Evolutionary conservation across 2,888 invertebrate species (phyloP).

Genomic region (Athalia cordata): DNA sequence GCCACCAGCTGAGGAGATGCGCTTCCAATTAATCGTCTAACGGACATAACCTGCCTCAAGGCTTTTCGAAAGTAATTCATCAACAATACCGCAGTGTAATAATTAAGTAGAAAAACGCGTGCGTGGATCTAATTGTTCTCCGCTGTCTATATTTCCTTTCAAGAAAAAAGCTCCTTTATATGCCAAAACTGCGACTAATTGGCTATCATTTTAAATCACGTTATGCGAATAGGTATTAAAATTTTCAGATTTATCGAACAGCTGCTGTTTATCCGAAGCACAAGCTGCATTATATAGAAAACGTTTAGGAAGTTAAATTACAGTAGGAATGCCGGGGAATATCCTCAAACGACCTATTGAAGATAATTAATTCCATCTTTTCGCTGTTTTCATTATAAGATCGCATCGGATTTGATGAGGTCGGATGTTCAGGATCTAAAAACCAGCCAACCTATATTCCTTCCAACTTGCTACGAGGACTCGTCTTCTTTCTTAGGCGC

Average conservation of each 20-base stretch:
- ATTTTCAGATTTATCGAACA: neutral
- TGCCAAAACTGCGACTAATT: neutral
- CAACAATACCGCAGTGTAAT: neutral
- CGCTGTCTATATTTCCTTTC: too few species aligned
- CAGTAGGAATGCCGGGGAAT: conserved; percentile 12
- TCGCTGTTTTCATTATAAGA: conserved; percentile 19
- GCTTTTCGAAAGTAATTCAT: conserved; percentile 25
- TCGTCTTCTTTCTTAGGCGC: conserved; percentile 28
- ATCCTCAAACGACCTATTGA: conserved; percentile 16
- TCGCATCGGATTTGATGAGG: neutral
- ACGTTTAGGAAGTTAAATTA: neutral
- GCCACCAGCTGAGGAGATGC: neutral
- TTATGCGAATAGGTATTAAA: neutral
- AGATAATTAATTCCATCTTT: conserved; percentile 39
- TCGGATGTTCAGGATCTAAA: too few species aligned
- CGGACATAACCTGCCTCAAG: conserved; percentile 19
- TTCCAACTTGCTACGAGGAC: neutral
- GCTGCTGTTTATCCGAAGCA: neutral
- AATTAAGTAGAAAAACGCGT: neutral
- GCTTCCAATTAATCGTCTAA: neutral
- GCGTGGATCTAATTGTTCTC: neutral
- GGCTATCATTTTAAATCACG: neutral
- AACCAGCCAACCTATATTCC: too few species aligned
- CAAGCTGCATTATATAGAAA: neutral
- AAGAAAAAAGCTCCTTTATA: too few species aligned